Base-by-base conservation (phyloP, 1,140 invertebrate species). In the Hycleus cichorii region DNA sequence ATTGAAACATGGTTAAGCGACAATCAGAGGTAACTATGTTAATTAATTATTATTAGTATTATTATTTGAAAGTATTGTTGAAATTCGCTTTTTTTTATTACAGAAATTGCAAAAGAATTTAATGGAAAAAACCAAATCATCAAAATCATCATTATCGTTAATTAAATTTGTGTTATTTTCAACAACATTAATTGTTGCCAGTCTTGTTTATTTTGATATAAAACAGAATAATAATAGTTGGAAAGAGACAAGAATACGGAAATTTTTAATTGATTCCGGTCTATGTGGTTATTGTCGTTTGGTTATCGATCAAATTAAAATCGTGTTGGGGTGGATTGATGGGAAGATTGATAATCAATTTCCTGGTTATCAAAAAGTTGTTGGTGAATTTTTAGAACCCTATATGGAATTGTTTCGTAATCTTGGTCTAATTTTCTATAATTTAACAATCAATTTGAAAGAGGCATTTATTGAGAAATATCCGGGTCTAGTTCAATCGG, bases 341-440 rank as follows among this genome's bases (percentile, higher is more conserved):
- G 12, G 46, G 3, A 57, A 57, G 46, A 46, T 85, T 43, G 81
- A 88, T 64, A 76, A 80, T 12, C 82, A 80, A 66, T 80, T 81
- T n/a, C 87, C 86, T 1, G 74, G 82, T 11, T 85, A 86, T 65
- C 83, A 83, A 46, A 75, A 78, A 47, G 71, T 73, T 43, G 75
- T 77, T n/a, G 66, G 74, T n/a, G 78, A 81, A 43, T 68, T 78
- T 26, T 74, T 75, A 12, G 75, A 77, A 62, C 82, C 85, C 0
- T 88, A 86, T 64, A 64, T 78, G 3, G 78, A 83, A 70, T 76
- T 88, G 11, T 68, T 77, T 0, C 74, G 72, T 57, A 81, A 89
- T 69, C 40, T 80, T 8, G 75, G 75, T 56, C 72, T 81, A 47
- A 40, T 87, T 46, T 65, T 69, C 2, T 72, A 73, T 49, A 85